These are phyloP conservation scores for Campylomormyrus numenius DNA, from an alignment of 2,113 vertebrate genomes.

Conservation along the genomic window DNA sequence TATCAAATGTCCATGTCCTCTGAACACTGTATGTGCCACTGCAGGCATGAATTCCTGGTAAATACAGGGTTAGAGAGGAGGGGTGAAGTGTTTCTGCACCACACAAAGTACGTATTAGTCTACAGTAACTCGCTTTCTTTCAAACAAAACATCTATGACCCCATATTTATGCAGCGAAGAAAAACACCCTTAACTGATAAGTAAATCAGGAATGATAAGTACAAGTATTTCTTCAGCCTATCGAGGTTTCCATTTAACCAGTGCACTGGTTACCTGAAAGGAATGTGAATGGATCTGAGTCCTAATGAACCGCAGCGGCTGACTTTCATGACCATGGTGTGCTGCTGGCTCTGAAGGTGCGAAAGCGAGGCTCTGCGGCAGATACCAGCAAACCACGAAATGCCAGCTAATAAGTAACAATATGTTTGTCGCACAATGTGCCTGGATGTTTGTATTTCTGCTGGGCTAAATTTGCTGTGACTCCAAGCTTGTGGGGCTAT, in stretches of 20 bases:
- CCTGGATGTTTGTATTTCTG: neutral
- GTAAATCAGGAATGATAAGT: constrained; percentile 1
- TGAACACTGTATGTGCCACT: neutral
- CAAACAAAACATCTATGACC: neutral
- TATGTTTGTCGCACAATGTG: neutral
- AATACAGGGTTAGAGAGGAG: neutral
- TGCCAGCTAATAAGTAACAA: too few species aligned
- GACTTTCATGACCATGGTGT: neutral
- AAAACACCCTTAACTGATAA: neutral
- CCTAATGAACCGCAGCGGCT: neutral
- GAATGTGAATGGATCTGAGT: neutral
- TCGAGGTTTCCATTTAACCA: neutral
- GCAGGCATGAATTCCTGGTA: neutral
- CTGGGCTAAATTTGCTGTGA: neutral
- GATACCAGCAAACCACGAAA: neutral
- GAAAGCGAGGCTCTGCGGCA: neutral
- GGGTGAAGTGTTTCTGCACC: neutral
- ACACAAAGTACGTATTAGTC: neutral
- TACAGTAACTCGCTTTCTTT: neutral
- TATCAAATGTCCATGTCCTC: neutral
- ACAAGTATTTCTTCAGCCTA: neutral
- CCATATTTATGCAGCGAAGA: neutral
- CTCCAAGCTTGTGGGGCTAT: neutral
- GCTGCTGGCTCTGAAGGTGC: neutral
- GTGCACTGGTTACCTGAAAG: neutral